Evolutionary conservation across 2,888 invertebrate species (phyloP), one percentile per base, ranked within the genome.

Genomic region (Rhagonycha fulva): DNA sequence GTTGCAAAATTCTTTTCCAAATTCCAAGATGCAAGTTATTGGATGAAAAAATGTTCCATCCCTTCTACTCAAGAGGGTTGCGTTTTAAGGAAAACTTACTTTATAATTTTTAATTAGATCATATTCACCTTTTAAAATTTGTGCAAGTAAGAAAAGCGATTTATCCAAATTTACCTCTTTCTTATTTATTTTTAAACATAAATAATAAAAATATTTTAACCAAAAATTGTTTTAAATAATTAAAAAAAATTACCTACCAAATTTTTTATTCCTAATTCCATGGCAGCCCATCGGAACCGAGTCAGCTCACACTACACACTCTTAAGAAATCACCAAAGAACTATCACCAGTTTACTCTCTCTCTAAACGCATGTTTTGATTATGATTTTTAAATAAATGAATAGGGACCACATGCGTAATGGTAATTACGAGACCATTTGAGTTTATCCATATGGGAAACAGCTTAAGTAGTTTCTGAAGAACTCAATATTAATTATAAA

Each of bases 351-450:
- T 47, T n/a, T 47, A 47, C 47, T 47, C n/a, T 47, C 47, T 47
- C 47, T 12, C 47, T n/a, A 47, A n/a, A 47, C 47, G 47, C 47
- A 47, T 47, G 47, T 47, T 47, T 47, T 47, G 47, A 47, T 47
- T 47, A 47, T 47, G 47, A 47, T 47, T 47, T 47, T 47, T 47
- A 47, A 47, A 47, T 47, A 47, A 47, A 47, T n/a, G 47, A 47
- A 47, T 47, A 47, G 47, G 47, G 47, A 47, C 47, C 47, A 47
- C 47, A 47, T 47, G 47, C 47, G 47, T 47, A 47, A 47, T 47
- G 47, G 69, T 77, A 74, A 77, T 77, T 68, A 72, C 66, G 77
- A 75, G 70, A 72, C 61, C 77, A 77, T 70, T 23, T 72, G 69
- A 68, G 26, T 30, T 69, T 71, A 68, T n/a, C 26, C 77, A 75